Percentiles rank a stretch among this genome's conserved stretches.
Conservation (phyloP, 2,888 invertebrate genomes). For the Lacanobia oleracea region DNA sequence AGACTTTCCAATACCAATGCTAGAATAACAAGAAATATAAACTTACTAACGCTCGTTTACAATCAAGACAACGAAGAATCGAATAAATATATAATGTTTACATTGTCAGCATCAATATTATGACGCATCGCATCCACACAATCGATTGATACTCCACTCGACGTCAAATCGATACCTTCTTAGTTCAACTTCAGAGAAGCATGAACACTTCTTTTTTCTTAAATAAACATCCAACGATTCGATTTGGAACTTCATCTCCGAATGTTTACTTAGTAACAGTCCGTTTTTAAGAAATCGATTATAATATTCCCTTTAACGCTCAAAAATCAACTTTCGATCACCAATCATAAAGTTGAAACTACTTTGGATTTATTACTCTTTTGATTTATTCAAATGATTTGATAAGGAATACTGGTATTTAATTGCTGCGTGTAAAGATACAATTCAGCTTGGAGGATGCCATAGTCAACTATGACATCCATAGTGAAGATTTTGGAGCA, state of each 20-base stretch:
- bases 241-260: constrained; percentile 84
- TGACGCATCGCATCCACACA: constrained; percentile 73
- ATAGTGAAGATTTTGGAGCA: constrained; percentile 75
- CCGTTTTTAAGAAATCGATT: constrained; percentile 87
- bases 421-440: constrained; percentile 63
- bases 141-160: constrained; percentile 79
- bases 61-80: constrained; percentile 56
- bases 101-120: constrained; percentile 72
- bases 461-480: constrained; percentile 76
- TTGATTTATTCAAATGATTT: constrained; percentile 57
- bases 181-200: constrained; percentile 64
- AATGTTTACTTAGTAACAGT: constrained; percentile 89
- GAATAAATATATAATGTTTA: constrained; percentile 64
- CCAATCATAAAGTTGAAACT: constrained; percentile 52
- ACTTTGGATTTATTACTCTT: constrained; percentile 9
- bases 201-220: constrained; percentile 80
- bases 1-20: constrained; percentile 16
- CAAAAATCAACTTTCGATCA: constrained; percentile 65
- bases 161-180: constrained; percentile 76
- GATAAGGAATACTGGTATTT: constrained; percentile 69
- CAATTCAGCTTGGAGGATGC: constrained; percentile 64
- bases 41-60: constrained; percentile 57
- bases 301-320: constrained; percentile 43
- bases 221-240: constrained; percentile 87
- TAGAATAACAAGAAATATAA: constrained; percentile 43